phyloP scores from a whole-genome alignment of 1,140 invertebrate species.

The Pseudomyrmex concolor region DNA sequence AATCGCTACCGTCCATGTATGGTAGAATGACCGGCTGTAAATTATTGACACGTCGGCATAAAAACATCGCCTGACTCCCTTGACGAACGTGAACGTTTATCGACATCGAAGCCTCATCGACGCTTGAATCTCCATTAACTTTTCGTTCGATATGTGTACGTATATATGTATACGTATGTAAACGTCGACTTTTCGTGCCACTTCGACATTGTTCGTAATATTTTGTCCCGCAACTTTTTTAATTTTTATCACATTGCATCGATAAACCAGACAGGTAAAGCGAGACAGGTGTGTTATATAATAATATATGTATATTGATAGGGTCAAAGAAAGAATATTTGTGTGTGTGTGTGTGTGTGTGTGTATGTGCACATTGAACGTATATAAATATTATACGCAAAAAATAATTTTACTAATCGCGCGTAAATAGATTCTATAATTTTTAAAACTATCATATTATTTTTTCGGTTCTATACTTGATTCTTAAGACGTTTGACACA shows the following conservation, averaged over 20 bases:
- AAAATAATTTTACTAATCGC: too few relatives aligned
- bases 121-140: slow-evolving; percentile 78
- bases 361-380: too few relatives aligned
- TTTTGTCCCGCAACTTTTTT: not conserved
- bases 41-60: slow-evolving; percentile 83
- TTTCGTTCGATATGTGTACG: slow-evolving; percentile 43
- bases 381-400: too few relatives aligned
- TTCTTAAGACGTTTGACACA: too few relatives aligned
- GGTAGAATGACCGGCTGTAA: slow-evolving; percentile 84
- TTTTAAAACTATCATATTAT: too few relatives aligned
- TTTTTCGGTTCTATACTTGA: too few relatives aligned
- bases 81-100: slow-evolving; percentile 78
- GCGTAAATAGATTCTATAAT: too few relatives aligned
- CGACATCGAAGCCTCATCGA: slow-evolving; percentile 80
- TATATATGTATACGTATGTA: not conserved
- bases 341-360: too few relatives aligned
- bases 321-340: too few relatives aligned
- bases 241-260: slow-evolving; percentile 1
- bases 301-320: too few relatives aligned
- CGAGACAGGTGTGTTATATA: too few relatives aligned
- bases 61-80: slow-evolving; percentile 77
- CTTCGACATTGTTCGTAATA: not conserved
- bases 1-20: slow-evolving; percentile 81
- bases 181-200: slow-evolving; percentile 60
- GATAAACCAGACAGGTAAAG: not conserved